phyloP scores from a whole-genome alignment of 2,797 vertebrate genomes.

The Erpetoichthys calabaricus region DNA sequence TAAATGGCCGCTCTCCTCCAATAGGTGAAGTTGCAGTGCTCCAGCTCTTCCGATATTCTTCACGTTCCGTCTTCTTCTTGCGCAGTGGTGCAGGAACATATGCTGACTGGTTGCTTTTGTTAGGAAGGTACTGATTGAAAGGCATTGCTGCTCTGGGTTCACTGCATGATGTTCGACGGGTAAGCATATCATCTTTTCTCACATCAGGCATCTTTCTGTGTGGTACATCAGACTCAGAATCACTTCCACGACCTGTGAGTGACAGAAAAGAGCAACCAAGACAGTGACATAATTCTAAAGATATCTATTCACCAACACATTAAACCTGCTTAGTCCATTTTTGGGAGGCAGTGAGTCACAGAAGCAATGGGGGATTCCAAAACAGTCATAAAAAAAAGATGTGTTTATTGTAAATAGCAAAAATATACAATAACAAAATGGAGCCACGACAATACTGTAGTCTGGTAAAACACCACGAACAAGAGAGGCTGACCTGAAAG shows the following conservation, averaged over 20 bases:
- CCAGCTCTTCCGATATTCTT: conserved; percentile 78
- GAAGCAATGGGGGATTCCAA: too few relatives aligned
- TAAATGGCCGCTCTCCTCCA: conserved; percentile 75
- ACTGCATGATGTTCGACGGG: conserved; percentile 72
- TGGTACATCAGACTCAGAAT: conserved; percentile 80
- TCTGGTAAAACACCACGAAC: too few relatives aligned
- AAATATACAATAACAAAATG: too few relatives aligned
- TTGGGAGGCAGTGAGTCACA: too few relatives aligned
- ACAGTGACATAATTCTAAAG: not conserved
- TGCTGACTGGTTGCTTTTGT: conserved; percentile 83
- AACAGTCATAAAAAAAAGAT: too few relatives aligned
- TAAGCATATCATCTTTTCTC: conserved; percentile 90
- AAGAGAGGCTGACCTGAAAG: too few relatives aligned
- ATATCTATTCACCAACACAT: not conserved
- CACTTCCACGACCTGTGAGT: conserved; percentile 74
- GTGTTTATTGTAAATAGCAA: too few relatives aligned
- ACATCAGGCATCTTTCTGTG: conserved; percentile 83
- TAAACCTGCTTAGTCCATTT: too few relatives aligned
- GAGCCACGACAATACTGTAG: too few relatives aligned
- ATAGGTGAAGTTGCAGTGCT: conserved; percentile 76
- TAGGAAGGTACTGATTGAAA: conserved; percentile 97
- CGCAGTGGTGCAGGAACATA: conserved; percentile 70
- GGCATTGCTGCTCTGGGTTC: conserved; percentile 79
- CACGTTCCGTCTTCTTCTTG: conserved; percentile 61
- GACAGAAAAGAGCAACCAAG: not conserved